A percentile compares a stretch with the other conserved stretches of the same genome.
Conservation (phyloP, 2,888 invertebrate genomes). For the Adineta ricciae region DNA sequence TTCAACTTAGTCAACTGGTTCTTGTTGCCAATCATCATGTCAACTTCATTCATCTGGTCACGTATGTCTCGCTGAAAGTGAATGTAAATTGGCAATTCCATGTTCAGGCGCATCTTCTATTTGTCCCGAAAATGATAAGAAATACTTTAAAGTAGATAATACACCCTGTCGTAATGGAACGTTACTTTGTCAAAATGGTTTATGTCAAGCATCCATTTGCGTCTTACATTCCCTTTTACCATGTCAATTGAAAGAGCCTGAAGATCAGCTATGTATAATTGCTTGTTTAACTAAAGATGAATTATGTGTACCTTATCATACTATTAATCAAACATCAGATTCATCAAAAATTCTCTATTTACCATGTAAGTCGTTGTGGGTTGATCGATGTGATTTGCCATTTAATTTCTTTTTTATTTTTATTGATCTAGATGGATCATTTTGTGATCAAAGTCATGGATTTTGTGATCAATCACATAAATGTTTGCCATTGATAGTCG, state of each 20-base stretch:
- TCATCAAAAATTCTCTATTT: neutral
- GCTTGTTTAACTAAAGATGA: neutral
- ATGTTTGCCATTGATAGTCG: neutral
- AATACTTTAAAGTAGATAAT: neutral
- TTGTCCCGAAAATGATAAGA: neutral
- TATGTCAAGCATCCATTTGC: neutral
- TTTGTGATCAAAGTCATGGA: neutral
- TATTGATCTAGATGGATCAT: neutral
- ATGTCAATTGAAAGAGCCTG: neutral
- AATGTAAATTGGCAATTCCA: neutral
- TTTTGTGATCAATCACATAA: neutral
- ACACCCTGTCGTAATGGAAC: neutral
- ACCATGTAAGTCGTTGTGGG: constrained; percentile 8
- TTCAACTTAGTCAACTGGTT: neutral
- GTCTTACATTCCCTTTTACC: neutral
- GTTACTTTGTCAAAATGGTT: constrained; percentile 3
- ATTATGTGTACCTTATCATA: neutral
- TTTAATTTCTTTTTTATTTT: too few relatives aligned
- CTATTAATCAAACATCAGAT: neutral
- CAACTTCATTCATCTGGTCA: neutral
- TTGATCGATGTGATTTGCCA: too few relatives aligned
- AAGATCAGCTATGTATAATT: neutral
- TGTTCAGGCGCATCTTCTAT: neutral
- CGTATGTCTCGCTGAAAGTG: neutral
- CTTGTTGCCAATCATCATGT: neutral